Evolutionary conservation across 64 coral and sea anemone species (phyloP).

Genomic region (Exaiptasia diaphana): DNA sequence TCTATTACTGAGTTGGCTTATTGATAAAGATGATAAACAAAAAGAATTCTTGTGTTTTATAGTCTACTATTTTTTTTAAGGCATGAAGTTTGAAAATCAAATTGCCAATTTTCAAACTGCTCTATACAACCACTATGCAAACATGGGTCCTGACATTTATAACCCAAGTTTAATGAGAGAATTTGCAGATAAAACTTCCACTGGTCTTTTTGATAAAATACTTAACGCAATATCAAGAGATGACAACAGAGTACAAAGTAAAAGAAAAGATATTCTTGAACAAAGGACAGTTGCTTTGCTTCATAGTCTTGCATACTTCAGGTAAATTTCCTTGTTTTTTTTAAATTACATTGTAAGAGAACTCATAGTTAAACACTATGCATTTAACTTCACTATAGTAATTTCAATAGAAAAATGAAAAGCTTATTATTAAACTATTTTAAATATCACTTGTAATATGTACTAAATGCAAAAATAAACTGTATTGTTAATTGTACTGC

Average conservation of each 20-base stretch:
- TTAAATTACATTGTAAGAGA: background rate
- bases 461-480: background rate
- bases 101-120: slow-evolving; percentile 21
- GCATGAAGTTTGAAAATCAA: slow-evolving; percentile 29
- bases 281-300: slow-evolving; percentile 39
- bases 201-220: slow-evolving; percentile 26
- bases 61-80: no score
- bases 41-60: no score
- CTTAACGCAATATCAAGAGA: slow-evolving; percentile 18
- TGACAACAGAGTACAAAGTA: slow-evolving; percentile 17
- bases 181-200: slow-evolving; percentile 44
- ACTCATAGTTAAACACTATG: background rate
- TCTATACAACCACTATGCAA: background rate
- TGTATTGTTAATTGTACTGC: background rate
- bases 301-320: slow-evolving; percentile 53
- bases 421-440: background rate
- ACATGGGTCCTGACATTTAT: background rate
- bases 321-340: background rate
- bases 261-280: background rate
- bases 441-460: background rate
- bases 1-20: no score
- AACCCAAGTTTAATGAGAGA: slow-evolving; percentile 16
- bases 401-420: background rate
- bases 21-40: no score
- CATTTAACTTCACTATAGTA: background rate